A percentile compares a stretch with the other conserved stretches of the same genome.
These are phyloP conservation scores for Serripes groenlandicus DNA, from an alignment of 2,888 invertebrate species.

Conservation along the genomic window DNA sequence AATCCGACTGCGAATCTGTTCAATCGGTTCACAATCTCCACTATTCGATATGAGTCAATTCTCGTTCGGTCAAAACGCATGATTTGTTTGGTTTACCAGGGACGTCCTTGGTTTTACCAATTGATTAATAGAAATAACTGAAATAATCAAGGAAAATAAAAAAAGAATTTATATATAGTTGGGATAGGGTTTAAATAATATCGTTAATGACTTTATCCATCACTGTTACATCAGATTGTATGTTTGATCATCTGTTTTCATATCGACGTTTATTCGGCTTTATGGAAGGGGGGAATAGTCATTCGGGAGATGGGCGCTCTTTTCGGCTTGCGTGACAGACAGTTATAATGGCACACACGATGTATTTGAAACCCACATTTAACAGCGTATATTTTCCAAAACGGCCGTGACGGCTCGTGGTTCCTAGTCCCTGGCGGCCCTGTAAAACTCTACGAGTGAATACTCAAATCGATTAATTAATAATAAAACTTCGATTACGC, in stretches of 20 bases:
- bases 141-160: too few species aligned
- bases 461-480: slow-evolving; percentile 53
- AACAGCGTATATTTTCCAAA: slow-evolving; percentile 40
- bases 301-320: slow-evolving; percentile 33
- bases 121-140: too few species aligned
- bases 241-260: slow-evolving; percentile 55
- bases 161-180: too few species aligned
- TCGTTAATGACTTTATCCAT: slow-evolving; percentile 61
- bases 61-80: too few species aligned
- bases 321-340: slow-evolving; percentile 7
- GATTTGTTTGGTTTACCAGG: too few species aligned
- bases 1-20: too few species aligned
- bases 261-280: slow-evolving; percentile 19
- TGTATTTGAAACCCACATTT: slow-evolving; percentile 48
- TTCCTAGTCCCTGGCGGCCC: slow-evolving; percentile 36
- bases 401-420: slow-evolving; percentile 29
- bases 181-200: too few species aligned
- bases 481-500: slow-evolving; percentile 54
- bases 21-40: too few species aligned
- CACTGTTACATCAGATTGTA: slow-evolving; percentile 47
- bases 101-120: too few species aligned
- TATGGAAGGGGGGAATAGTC: slow-evolving; percentile 33
- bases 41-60: too few species aligned
- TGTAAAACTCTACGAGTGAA: slow-evolving; percentile 38
- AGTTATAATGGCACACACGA: background rate